These are phyloP conservation scores for Bombus cullumanus DNA, from an alignment of 1,140 invertebrate species.

Conservation along the genomic window DNA sequence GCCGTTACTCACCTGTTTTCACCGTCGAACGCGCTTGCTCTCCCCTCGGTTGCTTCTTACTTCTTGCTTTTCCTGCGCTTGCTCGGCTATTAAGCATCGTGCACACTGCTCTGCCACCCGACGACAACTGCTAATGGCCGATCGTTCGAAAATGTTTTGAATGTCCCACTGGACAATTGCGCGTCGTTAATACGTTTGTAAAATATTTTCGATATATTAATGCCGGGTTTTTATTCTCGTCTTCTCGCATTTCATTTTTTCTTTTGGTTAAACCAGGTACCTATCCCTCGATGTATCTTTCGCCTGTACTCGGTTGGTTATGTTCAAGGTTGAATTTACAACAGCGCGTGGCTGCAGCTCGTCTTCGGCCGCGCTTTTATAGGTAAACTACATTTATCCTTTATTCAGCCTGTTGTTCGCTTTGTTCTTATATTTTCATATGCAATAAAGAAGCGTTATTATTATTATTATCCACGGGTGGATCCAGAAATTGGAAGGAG, in stretches of 20 bases:
- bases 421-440: slow-evolving; percentile 8
- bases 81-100: slow-evolving; percentile 42
- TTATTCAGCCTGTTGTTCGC: neutral
- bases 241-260: too few species aligned
- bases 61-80: slow-evolving; percentile 37
- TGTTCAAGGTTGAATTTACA: slow-evolving; percentile 29
- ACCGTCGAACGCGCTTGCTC: slow-evolving; percentile 69
- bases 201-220: neutral
- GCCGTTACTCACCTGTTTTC: slow-evolving; percentile 78
- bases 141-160: neutral
- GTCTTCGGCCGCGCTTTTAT: slow-evolving; percentile 1
- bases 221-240: neutral
- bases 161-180: neutral
- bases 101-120: slow-evolving; percentile 10
- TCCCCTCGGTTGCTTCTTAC: slow-evolving; percentile 54
- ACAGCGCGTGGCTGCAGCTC: neutral
- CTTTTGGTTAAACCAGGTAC: neutral
- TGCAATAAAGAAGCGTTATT: slow-evolving; percentile 34
- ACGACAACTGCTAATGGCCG: slow-evolving; percentile 17
- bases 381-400: slow-evolving; percentile 27
- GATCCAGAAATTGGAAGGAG: slow-evolving; percentile 22
- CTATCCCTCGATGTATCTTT: neutral
- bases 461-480: slow-evolving; percentile 3
- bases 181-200: neutral
- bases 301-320: neutral